Percentiles rank a stretch among this genome's conserved stretches.
These are phyloP conservation scores for Teleogryllus oceanicus DNA, from an alignment of 2,888 invertebrate genomes.

Conservation along the genomic window DNA sequence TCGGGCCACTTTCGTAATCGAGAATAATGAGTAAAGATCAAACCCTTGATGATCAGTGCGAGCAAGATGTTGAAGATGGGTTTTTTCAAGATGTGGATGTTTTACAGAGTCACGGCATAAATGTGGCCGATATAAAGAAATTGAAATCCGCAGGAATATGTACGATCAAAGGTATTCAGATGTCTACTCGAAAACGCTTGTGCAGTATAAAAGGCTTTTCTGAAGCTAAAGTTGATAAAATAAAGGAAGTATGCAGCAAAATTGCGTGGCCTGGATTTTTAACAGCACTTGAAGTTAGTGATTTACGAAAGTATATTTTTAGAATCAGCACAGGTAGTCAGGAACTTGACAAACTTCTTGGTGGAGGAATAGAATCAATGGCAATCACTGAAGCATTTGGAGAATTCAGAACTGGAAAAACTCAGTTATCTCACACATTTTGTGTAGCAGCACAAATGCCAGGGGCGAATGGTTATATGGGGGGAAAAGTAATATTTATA, in stretches of 20 bases:
- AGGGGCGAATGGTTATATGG: constrained; percentile 60
- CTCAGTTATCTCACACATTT: constrained; percentile 74
- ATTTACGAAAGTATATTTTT: constrained; percentile 68
- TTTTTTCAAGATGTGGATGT: constrained; percentile 73
- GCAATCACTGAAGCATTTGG: constrained; percentile 80
- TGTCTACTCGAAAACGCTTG: constrained; percentile 71
- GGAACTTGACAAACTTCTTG: constrained; percentile 69
- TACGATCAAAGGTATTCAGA: constrained; percentile 76
- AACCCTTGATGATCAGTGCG: too few relatives aligned
- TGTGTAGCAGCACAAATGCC: constrained; percentile 77
- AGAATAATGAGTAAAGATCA: too few relatives aligned
- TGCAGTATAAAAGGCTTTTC: constrained; percentile 72
- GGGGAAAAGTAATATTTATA: constrained; percentile 77
- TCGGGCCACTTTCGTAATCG: too few relatives aligned
- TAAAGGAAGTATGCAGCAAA: constrained; percentile 72
- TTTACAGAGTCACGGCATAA: constrained; percentile 57
- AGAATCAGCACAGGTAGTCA: constrained; percentile 63
- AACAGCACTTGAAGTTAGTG: constrained; percentile 70
- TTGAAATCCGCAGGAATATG: constrained; percentile 73
- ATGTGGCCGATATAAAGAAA: constrained; percentile 73
- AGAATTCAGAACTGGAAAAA: constrained; percentile 78
- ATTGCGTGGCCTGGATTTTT: constrained; percentile 62
- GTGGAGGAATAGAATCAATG: constrained; percentile 80
- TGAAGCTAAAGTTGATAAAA: constrained; percentile 73
- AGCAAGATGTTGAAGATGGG: constrained; percentile 59